Evolutionary conservation across 1,140 invertebrate species (phyloP).

Genomic region (Leptoteleia sp.): DNA sequence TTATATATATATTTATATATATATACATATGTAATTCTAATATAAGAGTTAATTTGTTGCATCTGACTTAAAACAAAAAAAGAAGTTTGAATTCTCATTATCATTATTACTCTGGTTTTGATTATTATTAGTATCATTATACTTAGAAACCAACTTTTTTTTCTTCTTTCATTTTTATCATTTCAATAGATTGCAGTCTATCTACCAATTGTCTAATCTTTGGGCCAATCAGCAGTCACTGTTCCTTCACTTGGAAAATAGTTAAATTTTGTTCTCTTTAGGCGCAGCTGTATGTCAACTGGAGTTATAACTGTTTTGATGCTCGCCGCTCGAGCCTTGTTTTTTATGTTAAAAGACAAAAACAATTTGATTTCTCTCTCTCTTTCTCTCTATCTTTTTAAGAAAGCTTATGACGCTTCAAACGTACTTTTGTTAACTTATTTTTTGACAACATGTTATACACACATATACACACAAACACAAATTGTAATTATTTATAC

Average conservation of each 20-base stretch:
- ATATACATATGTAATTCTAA: slow-evolving; percentile 38
- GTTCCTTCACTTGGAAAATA: slow-evolving; percentile 74
- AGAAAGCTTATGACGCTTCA: slow-evolving; percentile 36
- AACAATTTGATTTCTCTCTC: slow-evolving; percentile 51
- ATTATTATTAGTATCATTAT: slow-evolving; percentile 30
- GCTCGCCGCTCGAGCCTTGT: slow-evolving; percentile 67
- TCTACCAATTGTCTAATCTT: slow-evolving; percentile 76
- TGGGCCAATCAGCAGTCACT: slow-evolving; percentile 79
- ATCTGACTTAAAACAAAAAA: slow-evolving; percentile 34
- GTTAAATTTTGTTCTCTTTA: slow-evolving; percentile 78
- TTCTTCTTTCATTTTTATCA: slow-evolving; percentile 60
- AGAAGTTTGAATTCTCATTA: slow-evolving; percentile 19
- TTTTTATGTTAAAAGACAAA: slow-evolving; percentile 40
- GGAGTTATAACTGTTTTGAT: slow-evolving; percentile 76
- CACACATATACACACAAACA: slow-evolving; percentile 12
- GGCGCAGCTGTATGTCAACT: slow-evolving; percentile 80
- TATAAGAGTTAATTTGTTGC: slow-evolving; percentile 32
- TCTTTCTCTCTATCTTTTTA: slow-evolving; percentile 69
- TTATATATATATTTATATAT: too few species aligned
- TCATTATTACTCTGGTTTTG: slow-evolving; percentile 32
- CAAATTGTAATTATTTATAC: neutral
- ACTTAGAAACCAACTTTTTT: slow-evolving; percentile 42
- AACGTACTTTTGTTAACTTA: slow-evolving; percentile 3
- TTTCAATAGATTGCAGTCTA: slow-evolving; percentile 78
- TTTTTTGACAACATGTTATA: slow-evolving; percentile 5